Evolutionary conservation across 2,797 vertebrate genomes (phyloP).

Genomic region (Macroramphosus scolopax): DNA sequence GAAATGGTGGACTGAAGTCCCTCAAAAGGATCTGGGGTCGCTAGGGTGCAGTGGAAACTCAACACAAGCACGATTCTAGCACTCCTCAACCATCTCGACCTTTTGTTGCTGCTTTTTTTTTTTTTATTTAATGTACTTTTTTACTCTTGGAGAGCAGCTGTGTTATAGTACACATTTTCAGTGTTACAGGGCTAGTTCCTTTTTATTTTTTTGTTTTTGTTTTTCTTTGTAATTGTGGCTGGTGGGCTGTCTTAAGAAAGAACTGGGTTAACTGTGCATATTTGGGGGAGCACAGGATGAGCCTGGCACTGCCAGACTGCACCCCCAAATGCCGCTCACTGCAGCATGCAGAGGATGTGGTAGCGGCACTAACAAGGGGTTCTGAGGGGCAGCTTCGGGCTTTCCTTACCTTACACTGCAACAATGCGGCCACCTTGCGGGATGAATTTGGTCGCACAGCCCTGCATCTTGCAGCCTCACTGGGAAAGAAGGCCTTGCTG

Average conservation of each 20-base stretch:
- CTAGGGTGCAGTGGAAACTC: slow-evolving; percentile 85
- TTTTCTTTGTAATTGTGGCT: too few relatives aligned
- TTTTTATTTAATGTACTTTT: background rate
- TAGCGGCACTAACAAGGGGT: slow-evolving; percentile 88
- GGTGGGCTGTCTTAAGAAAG: slow-evolving; percentile 30
- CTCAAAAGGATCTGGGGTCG: slow-evolving; percentile 65
- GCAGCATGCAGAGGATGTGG: slow-evolving; percentile 87
- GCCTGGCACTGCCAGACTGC: slow-evolving; percentile 83
- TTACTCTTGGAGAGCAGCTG: slow-evolving; percentile 28
- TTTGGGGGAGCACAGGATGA: slow-evolving; percentile 82
- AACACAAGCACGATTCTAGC: slow-evolving; percentile 87
- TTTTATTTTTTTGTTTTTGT: slow-evolving; percentile 29
- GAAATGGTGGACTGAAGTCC: slow-evolving; percentile 77
- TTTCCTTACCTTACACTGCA: slow-evolving; percentile 88
- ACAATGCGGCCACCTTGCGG: slow-evolving; percentile 87
- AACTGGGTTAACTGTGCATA: slow-evolving; percentile 14
- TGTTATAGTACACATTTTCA: slow-evolving; percentile 5
- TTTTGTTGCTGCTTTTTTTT: slow-evolving; percentile 15
- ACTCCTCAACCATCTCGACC: slow-evolving; percentile 55
- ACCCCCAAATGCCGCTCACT: slow-evolving; percentile 91
- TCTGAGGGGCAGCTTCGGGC: slow-evolving; percentile 87
- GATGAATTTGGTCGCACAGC: slow-evolving; percentile 90
- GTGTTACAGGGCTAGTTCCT: slow-evolving; percentile 12
- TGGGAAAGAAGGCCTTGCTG: slow-evolving; percentile 87
- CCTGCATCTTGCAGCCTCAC: slow-evolving; percentile 89